phyloP scores from a whole-genome alignment of 2,888 invertebrate genomes.

The Chrysodeixis includens region DNA sequence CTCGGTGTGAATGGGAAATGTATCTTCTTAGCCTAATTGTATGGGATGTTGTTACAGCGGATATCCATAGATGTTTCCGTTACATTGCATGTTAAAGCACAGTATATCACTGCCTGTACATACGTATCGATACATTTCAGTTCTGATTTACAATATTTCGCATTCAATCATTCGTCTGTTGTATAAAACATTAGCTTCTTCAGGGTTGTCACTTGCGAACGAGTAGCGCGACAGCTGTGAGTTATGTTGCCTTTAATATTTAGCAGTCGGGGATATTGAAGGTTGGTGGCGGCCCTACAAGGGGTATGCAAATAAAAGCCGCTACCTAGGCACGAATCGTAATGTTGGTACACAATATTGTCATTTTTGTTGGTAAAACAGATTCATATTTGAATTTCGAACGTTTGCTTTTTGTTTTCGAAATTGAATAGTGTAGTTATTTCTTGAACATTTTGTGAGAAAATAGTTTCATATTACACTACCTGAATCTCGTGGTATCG shows the following conservation, averaged over 20 bases:
- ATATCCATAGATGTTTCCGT: not conserved
- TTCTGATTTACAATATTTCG: conserved; percentile 54
- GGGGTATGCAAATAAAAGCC: conserved; percentile 43
- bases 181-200: conserved; percentile 70
- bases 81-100: conserved; percentile 15
- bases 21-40: not conserved
- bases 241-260: conserved; percentile 75
- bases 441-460: not conserved
- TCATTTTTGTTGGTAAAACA: conserved; percentile 29
- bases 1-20: conserved; percentile 44
- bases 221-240: conserved; percentile 59
- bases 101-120: conserved; percentile 3
- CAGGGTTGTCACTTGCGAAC: conserved; percentile 59
- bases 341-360: conserved; percentile 39
- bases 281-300: conserved; percentile 43
- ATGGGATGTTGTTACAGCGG: not conserved
- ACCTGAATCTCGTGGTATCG: too few relatives aligned
- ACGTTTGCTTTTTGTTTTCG: conserved; percentile 19
- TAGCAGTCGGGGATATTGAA: conserved; percentile 61
- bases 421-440: not conserved
- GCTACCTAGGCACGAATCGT: conserved; percentile 30
- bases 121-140: conserved; percentile 27
- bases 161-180: conserved; percentile 64
- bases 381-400: conserved; percentile 37
- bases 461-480: not conserved